phyloP scores from a whole-genome alignment of 2,888 invertebrate species.

The Axea sp. region DNA sequence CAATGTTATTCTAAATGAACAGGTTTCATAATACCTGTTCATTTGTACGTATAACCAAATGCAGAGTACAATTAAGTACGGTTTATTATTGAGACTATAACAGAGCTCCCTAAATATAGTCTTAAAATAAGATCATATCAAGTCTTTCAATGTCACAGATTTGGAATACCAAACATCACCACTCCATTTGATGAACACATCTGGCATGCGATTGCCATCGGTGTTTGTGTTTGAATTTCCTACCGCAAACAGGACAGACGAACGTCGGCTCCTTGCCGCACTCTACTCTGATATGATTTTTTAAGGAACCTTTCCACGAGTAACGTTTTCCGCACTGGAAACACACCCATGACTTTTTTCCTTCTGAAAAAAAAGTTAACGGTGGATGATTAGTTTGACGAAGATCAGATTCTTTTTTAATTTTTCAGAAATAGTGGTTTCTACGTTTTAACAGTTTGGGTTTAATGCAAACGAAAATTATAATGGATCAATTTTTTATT shows the following conservation, averaged over 20 bases:
- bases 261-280: conserved; percentile 79
- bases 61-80: conserved; percentile 7
- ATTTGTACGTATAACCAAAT: neutral
- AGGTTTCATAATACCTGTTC: too few relatives aligned
- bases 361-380: conserved; percentile 52
- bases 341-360: conserved; percentile 52
- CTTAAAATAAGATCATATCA: neutral
- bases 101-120: neutral
- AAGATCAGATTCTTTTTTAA: neutral
- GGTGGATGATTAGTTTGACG: conserved; percentile 12
- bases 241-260: conserved; percentile 85
- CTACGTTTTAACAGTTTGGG: too few relatives aligned
- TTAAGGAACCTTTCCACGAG: conserved; percentile 69
- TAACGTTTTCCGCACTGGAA: conserved; percentile 71
- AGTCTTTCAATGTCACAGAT: conserved; percentile 9
- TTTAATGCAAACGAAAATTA: too few relatives aligned
- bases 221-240: conserved; percentile 85
- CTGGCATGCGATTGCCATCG: conserved; percentile 62
- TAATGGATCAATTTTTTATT: too few relatives aligned
- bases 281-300: conserved; percentile 68
- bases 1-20: too few relatives aligned
- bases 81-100: neutral
- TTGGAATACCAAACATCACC: conserved; percentile 14
- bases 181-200: conserved; percentile 55
- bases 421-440: too few relatives aligned